Base-by-base conservation (phyloP, 2,888 invertebrate species). In the Tetanocera ferruginea region DNA sequence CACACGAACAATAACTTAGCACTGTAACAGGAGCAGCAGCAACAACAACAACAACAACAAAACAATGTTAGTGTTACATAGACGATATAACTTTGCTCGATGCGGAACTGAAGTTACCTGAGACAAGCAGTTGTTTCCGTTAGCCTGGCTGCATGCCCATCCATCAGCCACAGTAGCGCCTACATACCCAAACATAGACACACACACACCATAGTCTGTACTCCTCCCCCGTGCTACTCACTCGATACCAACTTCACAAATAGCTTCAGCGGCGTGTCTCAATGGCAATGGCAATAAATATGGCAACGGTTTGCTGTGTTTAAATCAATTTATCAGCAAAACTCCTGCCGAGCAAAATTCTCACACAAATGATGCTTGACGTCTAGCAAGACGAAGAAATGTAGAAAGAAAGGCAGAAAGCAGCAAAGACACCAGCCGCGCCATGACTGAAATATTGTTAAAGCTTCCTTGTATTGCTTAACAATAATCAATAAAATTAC, bases 251-350 rank as follows among this genome's bases (percentile, higher is more conserved):
- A 9, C 57, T 14, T 25, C 57, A 11, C 28, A 23, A 25, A 23
- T 23, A 25, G 23, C 57, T 55, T 19, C 43, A 43, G 43, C 43
- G 43, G 43, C 43, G 9, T 19, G 23, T 57, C 23, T 57, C 28
- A 11, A 28, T 60, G 52, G 43, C 57, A 66, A 55, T 66, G 69
- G 62, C 73, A 76, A 78, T 78, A 73, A 73, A 74, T 76, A 73
- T 69, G 67, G 67, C 70, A 70, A 66, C 51, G 64, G 66, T 76
- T 78, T 76, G 57, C 62, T 73, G 66, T 62, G 72, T 83, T 83
- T 82, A 82, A 86, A 84, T 83, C 84, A 85, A 84, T 85, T 86
- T 84, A 84, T 84, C 84, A 82, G 80, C 81, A 81, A 77, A 71
- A 72, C 77, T 79, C 37, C 72, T 52, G 67, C 77, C 28, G 66